Evolutionary conservation across 2,113 vertebrate species (phyloP).

Genomic region (Centropristis striata): DNA sequence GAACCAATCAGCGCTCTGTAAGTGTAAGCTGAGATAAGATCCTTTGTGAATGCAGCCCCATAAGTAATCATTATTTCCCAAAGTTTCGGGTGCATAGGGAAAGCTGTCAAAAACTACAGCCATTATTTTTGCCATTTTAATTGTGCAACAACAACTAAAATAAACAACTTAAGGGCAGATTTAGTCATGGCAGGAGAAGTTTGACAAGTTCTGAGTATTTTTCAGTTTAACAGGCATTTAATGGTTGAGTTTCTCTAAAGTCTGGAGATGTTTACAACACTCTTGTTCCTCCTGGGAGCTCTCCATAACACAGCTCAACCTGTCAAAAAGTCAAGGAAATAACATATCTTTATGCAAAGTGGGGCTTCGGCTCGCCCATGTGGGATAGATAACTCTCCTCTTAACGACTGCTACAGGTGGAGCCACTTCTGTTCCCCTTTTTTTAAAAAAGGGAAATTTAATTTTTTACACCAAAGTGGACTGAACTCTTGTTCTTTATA

Average conservation of each 20-base stretch:
- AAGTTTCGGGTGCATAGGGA: neutral
- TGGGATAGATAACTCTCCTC: constrained; percentile 31
- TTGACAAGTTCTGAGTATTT: constrained; percentile 17
- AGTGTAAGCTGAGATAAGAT: neutral
- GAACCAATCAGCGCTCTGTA: neutral
- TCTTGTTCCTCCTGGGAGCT: constrained; percentile 5
- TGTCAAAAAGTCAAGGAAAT: constrained; percentile 7
- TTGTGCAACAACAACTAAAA: no score
- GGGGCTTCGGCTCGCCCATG: neutral
- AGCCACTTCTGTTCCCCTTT: constrained; percentile 12
- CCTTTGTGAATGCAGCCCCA: neutral
- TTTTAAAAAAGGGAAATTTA: no score
- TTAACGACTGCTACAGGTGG: constrained; percentile 46
- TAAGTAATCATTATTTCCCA: neutral
- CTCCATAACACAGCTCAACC: constrained; percentile 26
- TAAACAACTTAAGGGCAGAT: neutral
- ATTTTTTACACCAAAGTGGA: rapidly evolving
- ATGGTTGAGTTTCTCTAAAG: constrained; percentile 1
- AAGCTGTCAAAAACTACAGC: neutral
- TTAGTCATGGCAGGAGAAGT: neutral
- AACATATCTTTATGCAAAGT: constrained; percentile 40
- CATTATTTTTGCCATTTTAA: neutral
- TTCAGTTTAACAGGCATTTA: constrained; percentile 18
- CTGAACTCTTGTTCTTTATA: neutral
- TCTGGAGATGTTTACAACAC: constrained; percentile 39